Percentiles rank a stretch among this genome's conserved stretches.
Evolutionary conservation across 2,888 invertebrate species (phyloP).

Genomic region (Macropis europaea): DNA sequence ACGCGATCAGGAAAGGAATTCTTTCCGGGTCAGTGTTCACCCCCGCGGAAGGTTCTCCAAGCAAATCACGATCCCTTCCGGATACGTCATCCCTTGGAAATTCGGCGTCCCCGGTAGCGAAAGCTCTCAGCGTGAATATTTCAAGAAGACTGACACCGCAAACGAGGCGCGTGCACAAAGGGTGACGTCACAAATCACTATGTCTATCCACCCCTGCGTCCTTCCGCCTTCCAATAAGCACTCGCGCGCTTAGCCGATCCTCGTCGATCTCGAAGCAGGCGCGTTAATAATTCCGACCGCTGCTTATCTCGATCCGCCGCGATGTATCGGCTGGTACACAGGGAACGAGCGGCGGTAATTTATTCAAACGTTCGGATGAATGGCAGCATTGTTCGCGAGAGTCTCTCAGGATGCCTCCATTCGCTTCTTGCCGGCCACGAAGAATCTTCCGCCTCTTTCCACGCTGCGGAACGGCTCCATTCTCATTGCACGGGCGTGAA

Average conservation of each 20-base stretch:
- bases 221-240: slow-evolving; percentile 23
- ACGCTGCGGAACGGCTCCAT: background rate
- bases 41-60: background rate
- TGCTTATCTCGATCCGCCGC: slow-evolving; percentile 50
- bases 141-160: background rate
- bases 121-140: slow-evolving; percentile 14
- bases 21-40: slow-evolving; percentile 12
- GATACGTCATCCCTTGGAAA: background rate
- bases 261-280: slow-evolving; percentile 15
- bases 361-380: slow-evolving; percentile 25
- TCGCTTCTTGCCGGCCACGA: background rate
- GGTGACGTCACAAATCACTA: slow-evolving; percentile 20
- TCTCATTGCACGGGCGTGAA: slow-evolving; percentile 31
- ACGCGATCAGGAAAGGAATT: slow-evolving; percentile 10
- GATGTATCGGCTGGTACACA: slow-evolving; percentile 33
- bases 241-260: background rate
- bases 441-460: background rate
- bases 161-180: slow-evolving; percentile 13
- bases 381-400: too few species aligned
- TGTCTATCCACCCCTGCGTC: background rate
- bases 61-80: background rate
- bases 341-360: slow-evolving; percentile 40
- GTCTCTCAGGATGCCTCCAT: too few species aligned
- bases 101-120: background rate
- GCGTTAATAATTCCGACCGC: slow-evolving; percentile 52